Evolutionary conservation across 2,797 vertebrate species (phyloP), one percentile per base, ranked within the genome.

Genomic region (Labeo calbasu): DNA sequence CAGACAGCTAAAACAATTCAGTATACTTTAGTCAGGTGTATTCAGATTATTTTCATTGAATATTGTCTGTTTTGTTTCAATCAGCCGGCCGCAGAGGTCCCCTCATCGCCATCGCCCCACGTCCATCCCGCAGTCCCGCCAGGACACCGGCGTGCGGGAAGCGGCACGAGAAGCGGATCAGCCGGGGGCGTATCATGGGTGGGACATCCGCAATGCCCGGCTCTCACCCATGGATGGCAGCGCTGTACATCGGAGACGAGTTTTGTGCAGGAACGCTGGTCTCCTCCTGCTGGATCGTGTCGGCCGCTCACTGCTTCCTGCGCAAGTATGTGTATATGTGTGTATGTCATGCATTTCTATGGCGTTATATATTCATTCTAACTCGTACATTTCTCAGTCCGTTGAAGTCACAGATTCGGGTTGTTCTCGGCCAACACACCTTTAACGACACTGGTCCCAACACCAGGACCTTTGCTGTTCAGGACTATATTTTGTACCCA

Each of bases 301-400:
- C 98, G 0, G 97, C 97, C 0, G 98, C 97, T 2, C 98, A 99
- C 89, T 99, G 98, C 92, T 98, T 99, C 89, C 92, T 95, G 71
- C 88, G 93, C 93, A 98, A 96, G 98, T 99, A 32, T 46, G 63
- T 82, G 25, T 83, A 51, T 5, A 23, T 3, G 0, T 89, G 84
- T 85, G 61, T 80, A 28, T n/a, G n/a, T 13, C 19, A 40, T n/a
- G 36, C 40, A 48, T 75, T 2, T 70, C 53, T 40, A 14, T 9
- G 21, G 32, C 9, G 12, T 40, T 40, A 9, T 12, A 36, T 12
- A 53, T 23, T 77, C 13, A 46, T 17, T 43, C n/a, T 77, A 25
- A 66, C 14, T 36, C 53, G 21, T 46, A 23, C 17, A 36, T 79
- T 50, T 71, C 14, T 32, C 89, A 99, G 98, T 86, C 98, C 97